A percentile compares a stretch with the other conserved stretches of the same genome.
These are phyloP conservation scores for Lutjanus erythropterus DNA, from an alignment of 2,113 vertebrate genomes.

Conservation along the genomic window DNA sequence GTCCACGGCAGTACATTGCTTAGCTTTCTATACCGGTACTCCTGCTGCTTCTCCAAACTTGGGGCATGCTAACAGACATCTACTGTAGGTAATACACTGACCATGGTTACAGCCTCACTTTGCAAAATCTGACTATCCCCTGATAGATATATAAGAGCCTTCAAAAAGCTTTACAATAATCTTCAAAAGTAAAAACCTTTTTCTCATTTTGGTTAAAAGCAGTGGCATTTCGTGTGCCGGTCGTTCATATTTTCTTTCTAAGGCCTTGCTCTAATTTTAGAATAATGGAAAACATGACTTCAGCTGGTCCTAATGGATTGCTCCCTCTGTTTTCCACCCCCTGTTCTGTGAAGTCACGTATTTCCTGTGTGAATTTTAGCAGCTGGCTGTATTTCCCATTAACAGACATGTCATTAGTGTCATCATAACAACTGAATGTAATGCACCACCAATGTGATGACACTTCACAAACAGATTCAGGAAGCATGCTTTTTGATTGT, in stretches of 20 bases:
- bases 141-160: neutral
- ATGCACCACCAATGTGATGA: neutral
- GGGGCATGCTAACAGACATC: too few relatives aligned
- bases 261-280: slow-evolving; percentile 26
- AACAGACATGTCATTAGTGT: slow-evolving; percentile 15
- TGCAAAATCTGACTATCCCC: too few relatives aligned
- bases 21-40: too few relatives aligned
- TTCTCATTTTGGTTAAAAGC: slow-evolving; percentile 16
- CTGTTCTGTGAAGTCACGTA: neutral
- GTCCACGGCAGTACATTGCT: too few relatives aligned
- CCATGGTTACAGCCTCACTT: too few relatives aligned
- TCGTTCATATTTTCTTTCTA: slow-evolving; percentile 28
- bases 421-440: slow-evolving; percentile 18
- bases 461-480: neutral
- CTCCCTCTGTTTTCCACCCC: slow-evolving; percentile 23
- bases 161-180: neutral
- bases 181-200: neutral
- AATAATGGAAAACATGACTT: slow-evolving; percentile 44
- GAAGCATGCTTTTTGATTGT: neutral
- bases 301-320: slow-evolving; percentile 23
- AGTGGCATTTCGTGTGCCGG: neutral
- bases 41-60: too few relatives aligned
- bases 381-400: slow-evolving; percentile 16
- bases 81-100: too few relatives aligned
- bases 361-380: slow-evolving; percentile 57